Base-by-base conservation (phyloP, 2,888 invertebrate genomes). In the Carpatolechia fugitivella region DNA sequence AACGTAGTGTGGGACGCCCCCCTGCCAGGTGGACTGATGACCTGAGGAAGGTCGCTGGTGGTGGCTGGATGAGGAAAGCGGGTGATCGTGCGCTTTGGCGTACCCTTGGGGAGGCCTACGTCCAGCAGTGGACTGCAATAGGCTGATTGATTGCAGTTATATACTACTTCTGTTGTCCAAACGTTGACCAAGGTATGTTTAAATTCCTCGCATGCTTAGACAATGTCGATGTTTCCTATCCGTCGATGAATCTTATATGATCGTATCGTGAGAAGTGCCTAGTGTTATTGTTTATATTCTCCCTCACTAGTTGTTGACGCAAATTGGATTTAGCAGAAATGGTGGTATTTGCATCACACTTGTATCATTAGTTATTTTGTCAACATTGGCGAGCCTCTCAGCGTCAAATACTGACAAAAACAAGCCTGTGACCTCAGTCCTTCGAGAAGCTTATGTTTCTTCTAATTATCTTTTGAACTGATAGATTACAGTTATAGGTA, bases 261-360 rank as follows among this genome's bases (percentile, higher is more conserved):
- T 4, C 16, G 18, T 24, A 40, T 40, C 14, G 1, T 14, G 16
- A 18, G 40, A 40, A 40, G 10, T 16, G 18, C 14, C 16, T 3
- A 16, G 16, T 14, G 16, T 40, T 35, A 60, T 65, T 75, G 68
- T 77, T 75, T 73, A 72, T 64, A 62, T 70, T 72, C 61, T 66
- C 64, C 58, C 59, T 66, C 65, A 61, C 59, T 55, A 40, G 60
- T 57, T 72, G 72, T 72, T 66, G 74, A 8, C 10, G 1, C 61
- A 65, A 68, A 68, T 61, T 55, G 55, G 58, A 65, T 69, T 74
- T 66, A 65, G 63, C 62, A 68, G 68, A 71, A 69, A 51, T 56
- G 57, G 53, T 44, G 50, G 52, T 49, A 41, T 64, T 71, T 70
- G 68, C 67, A 70, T 70, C 65, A 67, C 59, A 57, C 66, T 78